Base-by-base conservation (phyloP, 2,888 invertebrate genomes). In the Encarsia formosa region DNA sequence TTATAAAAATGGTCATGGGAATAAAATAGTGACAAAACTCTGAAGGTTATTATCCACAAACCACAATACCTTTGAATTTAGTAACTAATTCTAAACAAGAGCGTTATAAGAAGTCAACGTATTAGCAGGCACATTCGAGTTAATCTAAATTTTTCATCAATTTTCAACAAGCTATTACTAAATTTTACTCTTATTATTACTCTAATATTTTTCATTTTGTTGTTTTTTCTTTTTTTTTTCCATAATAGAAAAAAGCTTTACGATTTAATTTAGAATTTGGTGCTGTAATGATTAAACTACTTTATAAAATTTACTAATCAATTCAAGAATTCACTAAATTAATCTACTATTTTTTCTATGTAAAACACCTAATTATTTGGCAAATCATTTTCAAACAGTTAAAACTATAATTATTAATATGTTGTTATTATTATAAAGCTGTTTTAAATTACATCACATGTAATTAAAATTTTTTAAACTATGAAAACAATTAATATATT, bases 121-220 rank as follows among this genome's bases (percentile, higher is more conserved):
- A 70, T 68, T 68, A 66, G 66, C 72, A 73, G 70, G 73, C 71
- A 73, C 71, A 70, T 70, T 71, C 69, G 69, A 69, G 67, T 71
- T 72, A 71, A 68, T 71, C 65, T 62, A 65, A 61, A 60, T 49
- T 49, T 49, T 47, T 53, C 26, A 46, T 47, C 42, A 45, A 54
- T 56, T 51, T 55, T 58, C 23, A 50, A 53, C 55, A 56, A 56
- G 52, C 49, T 49, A 51, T 26, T 46, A 49, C 51, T 57, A 55
- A 49, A 45, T 49, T 49, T 52, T 54, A 53, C 56, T 54, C 20
- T 52, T 40, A 51, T 52, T 40, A 51, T 57, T 58, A 49, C 48
- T 52, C 45, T 57, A 58, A 41, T 52, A 56, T 53, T 51, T 40
- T 53, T 45, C 11, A n/a, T n/a, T n/a, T 26, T 26, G 26, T 26